These are phyloP conservation scores for Eublepharis macularius DNA, from an alignment of 2,113 vertebrate genomes.

Conservation along the genomic window DNA sequence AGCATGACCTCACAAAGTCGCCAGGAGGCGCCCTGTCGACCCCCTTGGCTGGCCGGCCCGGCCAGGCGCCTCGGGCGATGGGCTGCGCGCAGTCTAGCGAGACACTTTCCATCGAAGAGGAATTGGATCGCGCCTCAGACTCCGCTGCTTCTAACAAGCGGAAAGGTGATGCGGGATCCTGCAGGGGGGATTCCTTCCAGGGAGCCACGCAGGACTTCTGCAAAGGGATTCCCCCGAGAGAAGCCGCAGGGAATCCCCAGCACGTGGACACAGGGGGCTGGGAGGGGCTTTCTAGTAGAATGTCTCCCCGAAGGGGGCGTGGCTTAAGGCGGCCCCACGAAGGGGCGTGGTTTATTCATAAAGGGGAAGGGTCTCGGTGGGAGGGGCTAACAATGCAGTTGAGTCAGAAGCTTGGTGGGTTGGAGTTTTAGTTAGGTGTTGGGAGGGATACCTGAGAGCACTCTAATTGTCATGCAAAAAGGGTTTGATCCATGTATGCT, in stretches of 20 bases:
- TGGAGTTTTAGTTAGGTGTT: too few species aligned
- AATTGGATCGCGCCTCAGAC: rapidly evolving
- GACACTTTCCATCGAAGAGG: neutral
- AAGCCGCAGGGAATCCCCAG: neutral
- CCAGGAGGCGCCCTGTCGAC: neutral
- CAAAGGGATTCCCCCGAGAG: neutral
- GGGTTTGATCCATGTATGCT: too few species aligned
- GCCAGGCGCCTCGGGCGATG: neutral
- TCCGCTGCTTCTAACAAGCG: rapidly evolving
- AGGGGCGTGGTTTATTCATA: too few species aligned
- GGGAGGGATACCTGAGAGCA: too few species aligned
- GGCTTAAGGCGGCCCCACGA: too few species aligned
- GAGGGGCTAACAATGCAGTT: too few species aligned
- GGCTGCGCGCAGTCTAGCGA: neutral
- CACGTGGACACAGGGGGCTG: neutral
- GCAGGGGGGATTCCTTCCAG: too few species aligned
- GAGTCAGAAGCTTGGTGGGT: too few species aligned
- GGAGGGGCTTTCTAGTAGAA: too few species aligned
- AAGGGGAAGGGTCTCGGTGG: too few species aligned
- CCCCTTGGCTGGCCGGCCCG: neutral
- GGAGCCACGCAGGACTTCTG: neutral
- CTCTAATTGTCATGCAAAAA: too few species aligned
- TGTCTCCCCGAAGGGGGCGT: too few species aligned
- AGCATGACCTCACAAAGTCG: neutral
- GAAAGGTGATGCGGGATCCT: neutral